Evolutionary conservation across 2,113 vertebrate species (phyloP), one percentile per base, ranked within the genome.

Genomic region (Dromiciops gliroides): DNA sequence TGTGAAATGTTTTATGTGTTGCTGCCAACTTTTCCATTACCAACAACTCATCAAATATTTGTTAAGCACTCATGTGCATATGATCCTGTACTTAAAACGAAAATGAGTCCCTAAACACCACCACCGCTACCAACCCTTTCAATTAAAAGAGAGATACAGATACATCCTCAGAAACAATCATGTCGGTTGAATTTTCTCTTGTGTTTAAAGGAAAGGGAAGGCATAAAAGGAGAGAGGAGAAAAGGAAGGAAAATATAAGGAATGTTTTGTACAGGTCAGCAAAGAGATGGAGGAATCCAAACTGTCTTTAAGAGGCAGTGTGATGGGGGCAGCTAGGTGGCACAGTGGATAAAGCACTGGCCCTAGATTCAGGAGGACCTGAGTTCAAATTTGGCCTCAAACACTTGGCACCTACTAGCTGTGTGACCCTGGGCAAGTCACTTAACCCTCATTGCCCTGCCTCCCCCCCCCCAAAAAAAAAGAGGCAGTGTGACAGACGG

Each of bases 151-250:
- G 52, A 60, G 51, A 83, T 14, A 37, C 4, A 67, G 48, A 75
- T 14, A 95, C 48, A 60, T 48, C 56, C 47, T 22, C 11, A 88
- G 53, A 88, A n/a, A n/a, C 7, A 67, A 50, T 94, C n/a, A n/a
- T 28, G 1, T 52, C 56, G 67, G 95, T 96, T 96, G 91, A n/a
- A 31, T 50, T 90, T 95, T 47, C 67, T 37, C 90, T 92, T 90
- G 51, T 47, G 60, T 92, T 67, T 56, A 14, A 89, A 67, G 94
- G 44, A 44, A 50, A 51, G 88, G 88, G 53, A 89, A 50, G 6
- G 50, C 6, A 49, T n/a, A 51, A 31, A 95, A 91, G 93, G 1
- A 93, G 89, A 53, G 25, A 95, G 94, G 94, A 96, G 16, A 44
- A 83, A 83, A 44, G 67, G 19, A 23, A 83, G n/a, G 67, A 44